Base-by-base conservation (phyloP, 2,888 invertebrate species). In the Syrphus vitripennis region DNA sequence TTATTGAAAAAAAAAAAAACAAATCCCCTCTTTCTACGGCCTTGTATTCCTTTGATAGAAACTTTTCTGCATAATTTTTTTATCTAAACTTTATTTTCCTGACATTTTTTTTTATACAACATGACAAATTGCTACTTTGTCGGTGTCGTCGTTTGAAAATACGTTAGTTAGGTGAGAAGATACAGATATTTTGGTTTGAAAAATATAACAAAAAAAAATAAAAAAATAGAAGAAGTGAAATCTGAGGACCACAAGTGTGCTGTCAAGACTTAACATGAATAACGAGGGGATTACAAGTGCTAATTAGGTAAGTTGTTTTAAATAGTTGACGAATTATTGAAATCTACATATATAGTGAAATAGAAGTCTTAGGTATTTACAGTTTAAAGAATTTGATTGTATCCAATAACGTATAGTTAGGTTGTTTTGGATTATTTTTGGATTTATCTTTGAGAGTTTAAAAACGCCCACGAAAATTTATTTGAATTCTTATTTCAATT, bases 111-210 rank as follows among this genome's bases (percentile, higher is more conserved):
- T 71, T 53, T 59, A 59, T 59, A 42, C 50, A 19, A 37, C 14
- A 84, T 84, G 84, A 84, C 80, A 80, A 76, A 76, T 80, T 67
- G 80, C 71, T 55, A 53, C 76, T 80, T 80, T 80, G 84, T 76
- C 71, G 71, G 63, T 65, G 69, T 65, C 53, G 24, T 67, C n/a
- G n/a, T n/a, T n/a, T n/a, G 19, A 37, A 42, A 63, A 40, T 50
- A 9, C 65, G 42, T 40, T 55, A 34, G 72, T n/a, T n/a, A n/a
- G n/a, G n/a, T n/a, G 37, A 40, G 61, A 40, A 2, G 48, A 19
- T 37, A 37, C 6, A 12, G 21, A 12, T 31, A n/a, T 31, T 31
- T 29, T 2, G 0, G 12, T 37, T 59, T n/a, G 3, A 24, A 63
- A 79, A 48, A 7, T 26, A 29, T 37, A 37, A 16, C 12, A 77